These are phyloP conservation scores for Bucco capensis DNA, from an alignment of 2,113 vertebrate species.

Conservation along the genomic window DNA sequence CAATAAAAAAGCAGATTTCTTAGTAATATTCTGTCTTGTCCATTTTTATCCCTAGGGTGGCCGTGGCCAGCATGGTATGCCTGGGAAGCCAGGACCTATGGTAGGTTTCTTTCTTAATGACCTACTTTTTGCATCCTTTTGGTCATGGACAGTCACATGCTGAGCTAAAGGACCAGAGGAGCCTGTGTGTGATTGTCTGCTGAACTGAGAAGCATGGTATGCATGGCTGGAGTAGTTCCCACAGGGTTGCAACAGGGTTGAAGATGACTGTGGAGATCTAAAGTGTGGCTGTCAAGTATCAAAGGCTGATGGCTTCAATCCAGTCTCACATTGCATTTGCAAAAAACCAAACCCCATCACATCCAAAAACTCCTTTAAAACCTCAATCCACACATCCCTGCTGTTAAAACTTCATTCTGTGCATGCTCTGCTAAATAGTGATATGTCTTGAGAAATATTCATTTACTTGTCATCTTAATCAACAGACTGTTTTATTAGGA, in stretches of 20 bases:
- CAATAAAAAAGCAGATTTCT: background rate
- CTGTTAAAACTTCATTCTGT: background rate
- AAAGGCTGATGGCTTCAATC: background rate
- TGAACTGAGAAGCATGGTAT: background rate
- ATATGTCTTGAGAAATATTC: background rate
- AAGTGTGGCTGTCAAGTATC: background rate
- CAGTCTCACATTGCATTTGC: background rate
- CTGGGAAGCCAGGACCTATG: slow-evolving; percentile 87
- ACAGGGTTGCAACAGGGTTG: background rate
- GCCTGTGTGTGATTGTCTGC: background rate
- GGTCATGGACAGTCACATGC: background rate
- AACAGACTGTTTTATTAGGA: background rate
- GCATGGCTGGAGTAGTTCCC: background rate
- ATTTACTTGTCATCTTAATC: background rate
- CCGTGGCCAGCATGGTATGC: slow-evolving; percentile 85
- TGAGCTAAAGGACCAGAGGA: background rate
- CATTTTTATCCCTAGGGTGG: slow-evolving; percentile 75
- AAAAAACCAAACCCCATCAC: background rate
- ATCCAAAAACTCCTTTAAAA: background rate
- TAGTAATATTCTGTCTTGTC: background rate
- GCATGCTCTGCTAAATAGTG: background rate
- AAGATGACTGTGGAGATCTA: background rate
- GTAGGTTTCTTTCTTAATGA: slow-evolving; percentile 34
- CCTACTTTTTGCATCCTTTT: background rate
- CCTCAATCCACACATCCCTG: background rate